phyloP scores from a whole-genome alignment of 2,888 invertebrate genomes.

The Drosophila testacea region DNA sequence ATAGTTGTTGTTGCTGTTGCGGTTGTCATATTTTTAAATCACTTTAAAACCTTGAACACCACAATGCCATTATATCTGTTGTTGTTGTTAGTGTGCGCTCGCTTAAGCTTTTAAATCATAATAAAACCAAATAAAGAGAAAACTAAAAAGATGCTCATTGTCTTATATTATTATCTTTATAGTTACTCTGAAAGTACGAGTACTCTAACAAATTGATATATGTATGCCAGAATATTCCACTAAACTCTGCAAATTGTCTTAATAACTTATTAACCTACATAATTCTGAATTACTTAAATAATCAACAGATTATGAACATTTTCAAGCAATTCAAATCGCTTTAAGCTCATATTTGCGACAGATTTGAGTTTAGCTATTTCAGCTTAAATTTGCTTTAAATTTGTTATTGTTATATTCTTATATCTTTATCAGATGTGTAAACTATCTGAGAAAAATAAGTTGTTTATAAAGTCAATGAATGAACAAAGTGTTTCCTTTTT shows the following conservation, averaged over 20 bases:
- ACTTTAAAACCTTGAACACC: conserved; percentile 66
- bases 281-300: conserved; percentile 5
- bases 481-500: background rate
- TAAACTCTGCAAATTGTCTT: conserved; percentile 26
- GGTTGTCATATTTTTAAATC: conserved; percentile 72
- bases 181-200: background rate
- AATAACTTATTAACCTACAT: conserved; percentile 29
- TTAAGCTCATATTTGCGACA: background rate
- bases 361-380: background rate
- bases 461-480: background rate
- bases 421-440: too few species aligned
- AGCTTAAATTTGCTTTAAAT: background rate
- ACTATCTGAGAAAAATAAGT: background rate
- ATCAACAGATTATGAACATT: background rate
- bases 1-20: conserved; percentile 38
- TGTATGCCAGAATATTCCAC: conserved; percentile 11
- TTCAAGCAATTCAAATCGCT: background rate
- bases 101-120: conserved; percentile 50
- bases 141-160: conserved; percentile 14
- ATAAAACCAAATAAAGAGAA: conserved; percentile 56
- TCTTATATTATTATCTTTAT: conserved; percentile 17
- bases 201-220: conserved; percentile 10
- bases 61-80: conserved; percentile 51
- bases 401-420: background rate
- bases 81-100: conserved; percentile 33